Evolutionary conservation across 2,113 vertebrate species (phyloP).

Genomic region (Clupea harengus): DNA sequence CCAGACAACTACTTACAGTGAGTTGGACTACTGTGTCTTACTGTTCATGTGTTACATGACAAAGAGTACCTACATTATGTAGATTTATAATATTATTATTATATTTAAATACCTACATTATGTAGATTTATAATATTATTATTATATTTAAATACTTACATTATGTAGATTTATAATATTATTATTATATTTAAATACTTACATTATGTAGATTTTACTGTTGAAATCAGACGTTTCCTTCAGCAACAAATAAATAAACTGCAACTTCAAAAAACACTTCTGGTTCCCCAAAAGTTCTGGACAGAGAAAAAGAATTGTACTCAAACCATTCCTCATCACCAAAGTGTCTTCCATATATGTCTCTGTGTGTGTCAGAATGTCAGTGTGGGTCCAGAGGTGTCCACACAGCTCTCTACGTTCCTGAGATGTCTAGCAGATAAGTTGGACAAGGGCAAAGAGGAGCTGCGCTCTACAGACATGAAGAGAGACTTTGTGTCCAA

Average conservation of each 20-base stretch:
- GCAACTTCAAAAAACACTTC: no score
- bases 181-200: no score
- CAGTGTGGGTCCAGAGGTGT: constrained; percentile 13
- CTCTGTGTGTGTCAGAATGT: constrained; percentile 38
- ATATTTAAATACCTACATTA: neutral
- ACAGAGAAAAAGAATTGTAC: no score
- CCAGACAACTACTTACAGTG: constrained; percentile 79
- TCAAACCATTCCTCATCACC: no score
- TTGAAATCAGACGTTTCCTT: no score
- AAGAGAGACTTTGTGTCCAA: constrained; percentile 84
- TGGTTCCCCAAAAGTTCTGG: no score
- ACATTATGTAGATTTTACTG: no score
- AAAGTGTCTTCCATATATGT: neutral
- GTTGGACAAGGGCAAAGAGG: constrained; percentile 62
- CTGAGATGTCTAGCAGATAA: constrained; percentile 75
- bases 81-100: neutral
- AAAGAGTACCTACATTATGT: neutral
- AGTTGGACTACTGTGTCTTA: constrained; percentile 22
- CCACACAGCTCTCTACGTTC: constrained; percentile 63
- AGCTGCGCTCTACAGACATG: constrained; percentile 76
- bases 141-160: no score
- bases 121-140: neutral
- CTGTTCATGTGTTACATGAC: neutral
- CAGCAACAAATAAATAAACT: no score
- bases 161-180: neutral